These are phyloP conservation scores for Pecten maximus DNA, from an alignment of 2,888 invertebrate species.

Conservation along the genomic window DNA sequence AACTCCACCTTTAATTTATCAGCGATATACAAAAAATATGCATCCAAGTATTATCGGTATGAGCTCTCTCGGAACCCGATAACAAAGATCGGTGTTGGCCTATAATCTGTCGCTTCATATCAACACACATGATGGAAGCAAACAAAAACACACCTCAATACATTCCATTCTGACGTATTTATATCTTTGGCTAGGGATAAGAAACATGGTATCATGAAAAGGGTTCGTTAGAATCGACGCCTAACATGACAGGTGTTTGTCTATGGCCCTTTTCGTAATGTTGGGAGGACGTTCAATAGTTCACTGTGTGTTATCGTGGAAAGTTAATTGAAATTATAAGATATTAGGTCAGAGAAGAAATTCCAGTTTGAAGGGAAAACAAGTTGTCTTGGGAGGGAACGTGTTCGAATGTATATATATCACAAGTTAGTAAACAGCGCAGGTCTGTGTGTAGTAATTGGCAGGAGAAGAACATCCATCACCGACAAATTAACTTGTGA, in stretches of 20 bases:
- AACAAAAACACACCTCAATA: not conserved
- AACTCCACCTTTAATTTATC: not conserved
- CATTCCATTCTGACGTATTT: not conserved
- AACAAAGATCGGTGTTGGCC: not conserved
- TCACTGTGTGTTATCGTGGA: not conserved
- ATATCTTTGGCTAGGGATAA: not conserved
- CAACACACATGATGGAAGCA: not conserved
- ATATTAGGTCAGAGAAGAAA: not conserved
- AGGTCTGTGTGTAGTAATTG: not conserved
- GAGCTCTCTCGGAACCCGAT: not conserved
- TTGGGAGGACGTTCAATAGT: not conserved
- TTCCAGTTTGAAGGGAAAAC: not conserved
- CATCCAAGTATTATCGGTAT: not conserved
- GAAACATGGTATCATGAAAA: not conserved
- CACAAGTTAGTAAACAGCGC: not conserved
- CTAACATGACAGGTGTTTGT: not conserved
- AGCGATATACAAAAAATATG: not conserved
- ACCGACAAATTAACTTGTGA: not conserved
- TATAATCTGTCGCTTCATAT: not conserved
- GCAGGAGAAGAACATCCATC: not conserved
- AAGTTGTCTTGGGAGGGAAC: too few relatives aligned
- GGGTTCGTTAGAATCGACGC: not conserved
- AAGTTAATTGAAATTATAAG: conserved; percentile 1
- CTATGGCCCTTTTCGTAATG: not conserved
- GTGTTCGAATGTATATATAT: too few relatives aligned